phyloP scores from a whole-genome alignment of 2,888 invertebrate genomes.

The Apotomis betuletana region DNA sequence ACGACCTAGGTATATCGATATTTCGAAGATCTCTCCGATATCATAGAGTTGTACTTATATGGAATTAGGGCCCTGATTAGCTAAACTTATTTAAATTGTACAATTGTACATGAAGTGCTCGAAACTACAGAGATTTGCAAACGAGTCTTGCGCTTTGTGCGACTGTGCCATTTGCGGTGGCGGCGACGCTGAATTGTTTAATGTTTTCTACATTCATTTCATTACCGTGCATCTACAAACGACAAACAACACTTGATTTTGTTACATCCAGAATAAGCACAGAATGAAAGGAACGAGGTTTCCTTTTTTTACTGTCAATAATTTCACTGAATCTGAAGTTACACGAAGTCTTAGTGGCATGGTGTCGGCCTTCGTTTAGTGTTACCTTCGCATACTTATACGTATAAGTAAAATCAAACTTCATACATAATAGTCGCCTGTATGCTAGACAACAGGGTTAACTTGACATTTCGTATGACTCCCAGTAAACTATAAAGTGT shows the following conservation, averaged over 20 bases:
- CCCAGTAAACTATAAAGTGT: too few species aligned
- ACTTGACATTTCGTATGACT: too few species aligned
- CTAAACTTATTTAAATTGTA: not conserved
- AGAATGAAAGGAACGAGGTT: not conserved
- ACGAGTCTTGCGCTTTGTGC: slow-evolving; percentile 39
- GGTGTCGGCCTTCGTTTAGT: too few species aligned
- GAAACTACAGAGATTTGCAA: slow-evolving; percentile 40
- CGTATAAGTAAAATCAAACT: too few species aligned
- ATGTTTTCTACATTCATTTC: slow-evolving; percentile 5
- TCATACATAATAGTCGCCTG: too few species aligned
- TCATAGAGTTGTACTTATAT: too few species aligned
- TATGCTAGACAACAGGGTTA: too few species aligned
- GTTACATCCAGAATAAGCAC: not conserved
- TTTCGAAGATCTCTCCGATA: too few species aligned
- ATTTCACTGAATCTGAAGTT: too few species aligned
- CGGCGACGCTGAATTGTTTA: slow-evolving; percentile 30
- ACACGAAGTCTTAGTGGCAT: too few species aligned
- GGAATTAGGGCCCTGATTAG: not conserved
- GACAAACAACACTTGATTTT: not conserved
- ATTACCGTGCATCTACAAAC: not conserved
- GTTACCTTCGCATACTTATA: too few species aligned
- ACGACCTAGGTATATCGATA: too few species aligned
- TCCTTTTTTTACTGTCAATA: not conserved
- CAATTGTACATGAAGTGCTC: not conserved
- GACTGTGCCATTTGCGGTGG: slow-evolving; percentile 33